Evolutionary conservation across 2,888 invertebrate species (phyloP).

Genomic region (Thumatha senex): DNA sequence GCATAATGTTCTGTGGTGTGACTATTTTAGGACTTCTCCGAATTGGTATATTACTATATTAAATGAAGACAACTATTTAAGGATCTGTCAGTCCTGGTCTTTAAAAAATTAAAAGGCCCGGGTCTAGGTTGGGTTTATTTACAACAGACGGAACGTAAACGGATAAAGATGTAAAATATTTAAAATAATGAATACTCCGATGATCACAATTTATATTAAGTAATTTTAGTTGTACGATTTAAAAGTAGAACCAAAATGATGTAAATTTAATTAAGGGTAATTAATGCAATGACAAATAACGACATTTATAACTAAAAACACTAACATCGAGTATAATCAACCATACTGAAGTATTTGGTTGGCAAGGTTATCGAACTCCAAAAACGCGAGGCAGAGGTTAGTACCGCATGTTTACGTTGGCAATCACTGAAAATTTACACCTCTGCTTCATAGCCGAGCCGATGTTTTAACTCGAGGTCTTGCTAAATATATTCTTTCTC

Average conservation of each 20-base stretch:
- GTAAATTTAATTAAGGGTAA: not conserved
- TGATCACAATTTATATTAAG: constrained; percentile 30
- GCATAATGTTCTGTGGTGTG: constrained; percentile 37
- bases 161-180: constrained; percentile 4
- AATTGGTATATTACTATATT: constrained; percentile 11
- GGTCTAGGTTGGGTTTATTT: not conserved
- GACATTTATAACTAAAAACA: not conserved
- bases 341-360: constrained; percentile 10
- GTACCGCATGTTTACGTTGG: constrained; percentile 56
- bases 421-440: constrained; percentile 74
- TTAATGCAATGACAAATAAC: not conserved
- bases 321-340: not conserved
- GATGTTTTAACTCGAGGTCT: constrained; percentile 57
- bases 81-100: constrained; percentile 5
- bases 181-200: constrained; percentile 42
- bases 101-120: not conserved
- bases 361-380: constrained; percentile 60
- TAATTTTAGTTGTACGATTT: too few species aligned
- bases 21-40: constrained; percentile 22
- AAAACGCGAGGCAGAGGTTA: constrained; percentile 49
- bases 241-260: too few species aligned
- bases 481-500: constrained; percentile 62
- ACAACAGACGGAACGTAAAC: not conserved
- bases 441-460: constrained; percentile 46
- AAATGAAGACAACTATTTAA: constrained; percentile 24